Conservation (phyloP, 2,888 invertebrate species). For the Meiosimyza decipiens region DNA sequence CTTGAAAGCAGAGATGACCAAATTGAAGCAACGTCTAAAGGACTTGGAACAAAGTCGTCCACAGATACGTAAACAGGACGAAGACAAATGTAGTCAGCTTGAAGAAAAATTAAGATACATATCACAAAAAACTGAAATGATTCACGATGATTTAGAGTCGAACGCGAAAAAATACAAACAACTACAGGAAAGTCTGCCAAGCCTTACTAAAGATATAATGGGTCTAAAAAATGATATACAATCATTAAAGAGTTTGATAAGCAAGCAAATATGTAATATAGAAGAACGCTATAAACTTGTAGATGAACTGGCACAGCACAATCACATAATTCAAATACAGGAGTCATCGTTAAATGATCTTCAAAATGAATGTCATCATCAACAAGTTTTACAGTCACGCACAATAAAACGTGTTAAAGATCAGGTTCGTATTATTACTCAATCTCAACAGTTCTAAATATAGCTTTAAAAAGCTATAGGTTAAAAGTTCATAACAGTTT, state of each 20-base stretch:
- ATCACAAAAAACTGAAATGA: slow-evolving; percentile 15
- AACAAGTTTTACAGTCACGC: slow-evolving; percentile 55
- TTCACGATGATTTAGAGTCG: slow-evolving; percentile 32
- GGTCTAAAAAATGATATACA: slow-evolving; percentile 43
- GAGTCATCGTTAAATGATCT: slow-evolving; percentile 52
- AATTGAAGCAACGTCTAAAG: slow-evolving; percentile 42
- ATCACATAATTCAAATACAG: slow-evolving; percentile 50
- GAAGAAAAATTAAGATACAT: slow-evolving; percentile 47
- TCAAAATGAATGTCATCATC: slow-evolving; percentile 51
- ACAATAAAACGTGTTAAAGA: slow-evolving; percentile 55
- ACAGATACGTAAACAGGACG: slow-evolving; percentile 45
- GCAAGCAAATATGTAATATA: slow-evolving; percentile 46
- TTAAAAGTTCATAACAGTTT: no score
- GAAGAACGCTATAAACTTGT: slow-evolving; percentile 52
- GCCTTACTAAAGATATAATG: slow-evolving; percentile 35
- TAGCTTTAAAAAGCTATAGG: slow-evolving; percentile 23
- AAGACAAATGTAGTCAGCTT: slow-evolving; percentile 45
- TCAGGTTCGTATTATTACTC: slow-evolving; percentile 40
- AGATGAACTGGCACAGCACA: slow-evolving; percentile 48
- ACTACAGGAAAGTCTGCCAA: slow-evolving; percentile 19
- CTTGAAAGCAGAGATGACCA: slow-evolving; percentile 46
- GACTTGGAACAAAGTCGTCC: slow-evolving; percentile 45
- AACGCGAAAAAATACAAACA: slow-evolving; percentile 30
- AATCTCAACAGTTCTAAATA: slow-evolving; percentile 5
- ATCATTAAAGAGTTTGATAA: slow-evolving; percentile 44